phyloP scores from a whole-genome alignment of 2,113 vertebrate species.

The Lepus americanus region DNA sequence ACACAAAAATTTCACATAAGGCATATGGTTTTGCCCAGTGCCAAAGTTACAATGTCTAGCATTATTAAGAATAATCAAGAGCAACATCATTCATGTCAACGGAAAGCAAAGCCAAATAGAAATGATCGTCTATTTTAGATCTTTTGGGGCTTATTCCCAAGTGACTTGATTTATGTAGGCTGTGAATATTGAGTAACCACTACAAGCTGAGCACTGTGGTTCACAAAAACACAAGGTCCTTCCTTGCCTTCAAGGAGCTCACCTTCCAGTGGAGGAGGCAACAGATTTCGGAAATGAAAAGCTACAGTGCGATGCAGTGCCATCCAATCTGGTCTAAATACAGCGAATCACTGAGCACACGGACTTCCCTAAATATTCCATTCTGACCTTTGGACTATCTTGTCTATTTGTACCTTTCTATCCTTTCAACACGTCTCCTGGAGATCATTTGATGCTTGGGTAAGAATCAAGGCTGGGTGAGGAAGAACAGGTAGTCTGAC shows the following conservation, averaged over 20 bases:
- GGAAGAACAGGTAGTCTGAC: not conserved
- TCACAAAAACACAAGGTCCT: not conserved
- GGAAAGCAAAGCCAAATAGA: not conserved
- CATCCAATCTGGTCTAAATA: not conserved
- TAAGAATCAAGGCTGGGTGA: not conserved
- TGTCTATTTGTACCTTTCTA: not conserved
- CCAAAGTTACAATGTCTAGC: not conserved
- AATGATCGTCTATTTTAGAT: not conserved
- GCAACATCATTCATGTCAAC: not conserved
- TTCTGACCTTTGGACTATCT: not conserved
- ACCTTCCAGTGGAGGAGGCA: not conserved
- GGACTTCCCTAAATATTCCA: not conserved
- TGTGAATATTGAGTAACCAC: not conserved
- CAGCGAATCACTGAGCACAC: not conserved
- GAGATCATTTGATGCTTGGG: not conserved
- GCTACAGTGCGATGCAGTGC: not conserved
- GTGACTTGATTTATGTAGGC: not conserved
- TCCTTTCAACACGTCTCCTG: not conserved
- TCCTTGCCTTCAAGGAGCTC: not conserved
- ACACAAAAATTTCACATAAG: not conserved
- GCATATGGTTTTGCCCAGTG: not conserved
- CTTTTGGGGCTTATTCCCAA: not conserved
- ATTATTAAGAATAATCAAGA: constrained; percentile 19
- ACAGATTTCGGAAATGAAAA: not conserved
- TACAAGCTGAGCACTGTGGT: too few relatives aligned